phyloP scores from a whole-genome alignment of 2,888 invertebrate species.

The Folsomia candida region DNA sequence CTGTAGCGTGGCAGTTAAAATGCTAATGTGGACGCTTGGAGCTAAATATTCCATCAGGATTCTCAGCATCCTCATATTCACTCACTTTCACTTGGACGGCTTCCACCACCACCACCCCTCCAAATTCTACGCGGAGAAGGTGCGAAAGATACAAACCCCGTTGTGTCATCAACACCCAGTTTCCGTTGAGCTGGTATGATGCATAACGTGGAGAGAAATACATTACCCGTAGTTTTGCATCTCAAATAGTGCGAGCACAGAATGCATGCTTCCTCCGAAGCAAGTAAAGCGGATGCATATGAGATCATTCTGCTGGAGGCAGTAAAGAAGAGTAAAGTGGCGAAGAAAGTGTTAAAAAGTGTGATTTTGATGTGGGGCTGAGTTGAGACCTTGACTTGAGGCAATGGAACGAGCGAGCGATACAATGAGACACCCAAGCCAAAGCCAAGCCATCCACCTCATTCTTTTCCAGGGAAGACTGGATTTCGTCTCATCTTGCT shows the following conservation, averaged over 20 bases:
- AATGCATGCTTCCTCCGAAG: background rate
- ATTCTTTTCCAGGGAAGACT: background rate
- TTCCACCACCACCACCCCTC: too few species aligned
- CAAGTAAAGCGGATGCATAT: background rate
- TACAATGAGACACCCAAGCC: background rate
- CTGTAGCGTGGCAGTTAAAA: conserved; percentile 1
- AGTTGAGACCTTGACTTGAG: background rate
- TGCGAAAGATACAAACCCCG: background rate
- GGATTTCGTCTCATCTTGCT: background rate
- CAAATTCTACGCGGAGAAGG: too few species aligned
- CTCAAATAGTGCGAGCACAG: too few species aligned
- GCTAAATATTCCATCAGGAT: conserved; percentile 7
- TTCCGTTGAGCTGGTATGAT: too few species aligned
- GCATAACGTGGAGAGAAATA: too few species aligned
- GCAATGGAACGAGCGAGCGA: background rate
- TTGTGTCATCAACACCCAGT: background rate
- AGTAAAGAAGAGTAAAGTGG: background rate
- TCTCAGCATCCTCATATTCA: background rate
- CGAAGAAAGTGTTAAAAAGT: background rate
- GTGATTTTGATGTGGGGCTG: background rate
- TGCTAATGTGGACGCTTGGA: conserved; percentile 1
- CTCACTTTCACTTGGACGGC: background rate
- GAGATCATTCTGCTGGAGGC: background rate
- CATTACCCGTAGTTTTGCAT: too few species aligned
- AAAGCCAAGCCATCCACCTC: background rate